These are phyloP conservation scores for Porites cylindrica DNA, from an alignment of 92 coral and sea anemone species.

Conservation along the genomic window DNA sequence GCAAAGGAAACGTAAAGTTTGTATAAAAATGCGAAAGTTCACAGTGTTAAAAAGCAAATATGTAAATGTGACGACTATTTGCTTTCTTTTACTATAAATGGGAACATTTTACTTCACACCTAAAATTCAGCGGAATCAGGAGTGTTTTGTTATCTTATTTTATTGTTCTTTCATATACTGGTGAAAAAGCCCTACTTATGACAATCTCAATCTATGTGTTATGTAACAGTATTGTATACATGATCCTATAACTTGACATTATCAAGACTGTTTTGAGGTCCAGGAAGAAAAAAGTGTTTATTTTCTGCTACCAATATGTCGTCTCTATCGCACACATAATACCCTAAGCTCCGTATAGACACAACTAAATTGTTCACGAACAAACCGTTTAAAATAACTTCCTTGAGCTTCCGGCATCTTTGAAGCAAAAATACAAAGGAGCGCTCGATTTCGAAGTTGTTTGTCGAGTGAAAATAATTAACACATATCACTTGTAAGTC, in stretches of 20 bases:
- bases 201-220: background rate
- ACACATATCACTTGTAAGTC: conserved; percentile 61
- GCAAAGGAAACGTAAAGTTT: too few relatives aligned
- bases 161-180: too few relatives aligned
- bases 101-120: too few relatives aligned
- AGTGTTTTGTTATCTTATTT: too few relatives aligned
- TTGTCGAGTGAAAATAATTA: conserved; percentile 72
- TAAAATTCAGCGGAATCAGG: too few relatives aligned
- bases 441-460: conserved; percentile 59
- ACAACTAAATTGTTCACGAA: conserved; percentile 70
- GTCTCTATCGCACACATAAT: conserved; percentile 27
- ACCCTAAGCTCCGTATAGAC: conserved; percentile 33
- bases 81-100: too few relatives aligned
- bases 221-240: background rate
- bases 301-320: conserved; percentile 51
- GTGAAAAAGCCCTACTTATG: too few relatives aligned
- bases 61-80: too few relatives aligned
- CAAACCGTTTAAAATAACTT: conserved; percentile 71
- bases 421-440: conserved; percentile 67
- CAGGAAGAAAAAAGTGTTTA: conserved; percentile 58
- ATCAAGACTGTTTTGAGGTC: conserved; percentile 49
- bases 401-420: conserved; percentile 56
- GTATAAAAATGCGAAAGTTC: too few relatives aligned
- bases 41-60: too few relatives aligned
- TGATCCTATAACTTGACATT: conserved; percentile 20